phyloP scores from a whole-genome alignment of 2,888 invertebrate genomes.

The Zootermopsis nevadensis region DNA sequence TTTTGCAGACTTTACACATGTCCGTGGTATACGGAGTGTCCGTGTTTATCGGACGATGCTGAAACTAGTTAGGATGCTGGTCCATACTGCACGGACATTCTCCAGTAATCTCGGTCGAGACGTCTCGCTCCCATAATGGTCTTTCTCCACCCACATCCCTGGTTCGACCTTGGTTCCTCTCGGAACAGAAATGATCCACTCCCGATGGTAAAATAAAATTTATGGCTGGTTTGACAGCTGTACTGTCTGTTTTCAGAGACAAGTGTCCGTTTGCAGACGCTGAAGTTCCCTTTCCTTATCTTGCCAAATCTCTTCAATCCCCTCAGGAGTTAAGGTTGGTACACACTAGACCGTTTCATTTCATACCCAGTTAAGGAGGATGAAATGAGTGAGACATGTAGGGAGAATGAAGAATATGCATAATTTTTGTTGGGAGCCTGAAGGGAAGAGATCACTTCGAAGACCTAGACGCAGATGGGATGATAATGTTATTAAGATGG shows the following conservation, averaged over 20 bases:
- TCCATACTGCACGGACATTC: not conserved
- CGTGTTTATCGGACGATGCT: not conserved
- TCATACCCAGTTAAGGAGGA: too few relatives aligned
- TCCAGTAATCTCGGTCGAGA: constrained; percentile 49
- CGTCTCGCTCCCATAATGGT: constrained; percentile 1
- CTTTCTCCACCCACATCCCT: not conserved
- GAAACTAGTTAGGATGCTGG: constrained; percentile 44
- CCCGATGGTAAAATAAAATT: constrained; percentile 68
- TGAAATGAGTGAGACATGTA: too few relatives aligned
- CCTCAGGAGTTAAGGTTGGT: too few relatives aligned
- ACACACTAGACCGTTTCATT: too few relatives aligned
- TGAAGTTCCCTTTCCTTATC: not conserved
- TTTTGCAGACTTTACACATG: too few relatives aligned
- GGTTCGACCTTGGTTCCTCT: constrained; percentile 14
- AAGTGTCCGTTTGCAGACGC: too few relatives aligned
- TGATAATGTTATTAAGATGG: too few relatives aligned
- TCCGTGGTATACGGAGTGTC: not conserved
- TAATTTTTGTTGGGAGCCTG: too few relatives aligned
- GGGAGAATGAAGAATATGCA: too few relatives aligned
- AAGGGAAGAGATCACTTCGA: too few relatives aligned
- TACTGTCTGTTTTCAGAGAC: constrained; percentile 35
- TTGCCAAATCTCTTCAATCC: not conserved
- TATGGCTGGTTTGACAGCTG: constrained; percentile 68
- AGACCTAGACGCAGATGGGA: too few relatives aligned
- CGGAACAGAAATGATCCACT: constrained; percentile 54